Base-by-base conservation (phyloP, 2,888 invertebrate species). In the Zygothrica quintamaculata region DNA sequence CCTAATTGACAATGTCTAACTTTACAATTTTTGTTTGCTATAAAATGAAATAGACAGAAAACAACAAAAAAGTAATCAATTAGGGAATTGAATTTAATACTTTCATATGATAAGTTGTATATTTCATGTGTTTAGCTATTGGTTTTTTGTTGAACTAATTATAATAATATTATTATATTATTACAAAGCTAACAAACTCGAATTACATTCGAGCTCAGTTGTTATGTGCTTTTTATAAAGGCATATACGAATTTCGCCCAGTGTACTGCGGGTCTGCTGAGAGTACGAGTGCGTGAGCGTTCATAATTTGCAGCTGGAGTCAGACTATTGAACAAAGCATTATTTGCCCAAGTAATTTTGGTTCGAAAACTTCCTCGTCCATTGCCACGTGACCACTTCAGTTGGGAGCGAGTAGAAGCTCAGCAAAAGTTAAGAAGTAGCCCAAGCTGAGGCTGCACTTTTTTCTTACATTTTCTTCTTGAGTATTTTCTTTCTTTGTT, bases 261-360 rank as follows among this genome's bases (percentile, higher is more conserved):
- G 9, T 29, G 29, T 29, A n/a, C 29, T 29, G 4, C 6, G 22
- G 7, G 4, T n/a, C 8, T 12, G 11, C 12, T 26, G 42, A 12
- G 42, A 9, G 26, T 42, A 42, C 50, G 31, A 59, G 64, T 59
- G 52, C 55, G 56, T 61, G 46, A 42, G 57, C 50, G 57, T 71
- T 77, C 84, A 79, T 84, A 80, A 79, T 77, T 77, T 77, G 16
- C 77, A 69, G 65, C 69, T 72, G 51, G 39, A 51, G 36, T 25
- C 18, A 50, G 65, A 46, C 64, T 68, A 72, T 81, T 71, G 79
- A 71, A 84, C 78, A 78, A 78, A 79, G 67, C 82, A 67, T 74
- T 84, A 81, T 84, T 84, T 84, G 82, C 62, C 59, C 76, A 75
- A 80, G 73, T 73, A 65, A 81, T 74, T 84, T 66, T 57, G 56